phyloP scores from a whole-genome alignment of 1,140 invertebrate species.

The Conus betulinus region DNA sequence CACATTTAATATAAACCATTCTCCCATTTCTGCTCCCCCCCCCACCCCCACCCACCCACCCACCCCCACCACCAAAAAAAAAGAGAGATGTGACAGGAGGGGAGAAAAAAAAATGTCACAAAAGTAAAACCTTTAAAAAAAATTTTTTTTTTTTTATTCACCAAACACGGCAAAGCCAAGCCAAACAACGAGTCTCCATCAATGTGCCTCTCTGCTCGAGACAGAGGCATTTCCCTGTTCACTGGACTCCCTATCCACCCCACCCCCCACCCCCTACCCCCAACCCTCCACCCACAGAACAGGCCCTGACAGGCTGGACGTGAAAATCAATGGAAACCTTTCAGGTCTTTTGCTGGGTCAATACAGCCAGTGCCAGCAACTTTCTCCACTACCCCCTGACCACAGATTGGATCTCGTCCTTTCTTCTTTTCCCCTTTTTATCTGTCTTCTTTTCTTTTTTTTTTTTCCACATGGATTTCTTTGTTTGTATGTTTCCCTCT shows the following conservation, averaged over 20 bases:
- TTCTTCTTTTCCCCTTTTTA: neutral
- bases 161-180: neutral
- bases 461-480: too few relatives aligned
- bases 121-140: too few relatives aligned
- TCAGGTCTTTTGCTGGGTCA: neutral
- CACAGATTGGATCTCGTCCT: neutral
- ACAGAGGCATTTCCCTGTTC: too few relatives aligned
- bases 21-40: too few relatives aligned
- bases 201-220: neutral
- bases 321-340: constrained; percentile 19
- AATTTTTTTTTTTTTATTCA: too few relatives aligned
- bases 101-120: too few relatives aligned
- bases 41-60: too few relatives aligned
- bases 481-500: too few relatives aligned
- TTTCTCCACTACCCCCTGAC: neutral
- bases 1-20: too few relatives aligned
- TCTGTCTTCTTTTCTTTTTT: neutral
- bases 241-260: neutral
- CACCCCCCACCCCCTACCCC: neutral
- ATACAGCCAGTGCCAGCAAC: neutral
- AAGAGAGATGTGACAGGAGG: too few relatives aligned
- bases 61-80: too few relatives aligned
- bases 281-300: neutral
- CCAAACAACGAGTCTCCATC: neutral
- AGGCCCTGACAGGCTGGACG: neutral